phyloP scores from a whole-genome alignment of 2,888 invertebrate species.

The Melanophora roralis region DNA sequence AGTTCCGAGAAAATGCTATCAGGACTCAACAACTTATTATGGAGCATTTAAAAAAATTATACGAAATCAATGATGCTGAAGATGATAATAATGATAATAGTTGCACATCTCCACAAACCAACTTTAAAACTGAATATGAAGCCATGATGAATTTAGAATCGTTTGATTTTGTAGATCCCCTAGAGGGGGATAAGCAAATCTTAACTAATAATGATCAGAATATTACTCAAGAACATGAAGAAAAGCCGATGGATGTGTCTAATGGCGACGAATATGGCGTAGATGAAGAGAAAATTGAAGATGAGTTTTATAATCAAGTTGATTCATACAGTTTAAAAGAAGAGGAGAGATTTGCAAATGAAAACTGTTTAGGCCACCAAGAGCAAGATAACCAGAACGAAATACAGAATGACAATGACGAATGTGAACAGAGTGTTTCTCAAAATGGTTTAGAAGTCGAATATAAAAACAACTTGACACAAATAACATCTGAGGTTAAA shows the following conservation, averaged over 20 bases:
- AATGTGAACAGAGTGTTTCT: neutral
- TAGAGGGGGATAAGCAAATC: constrained; percentile 40
- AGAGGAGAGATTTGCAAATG: constrained; percentile 20
- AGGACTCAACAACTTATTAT: constrained; percentile 70
- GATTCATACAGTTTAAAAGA: neutral
- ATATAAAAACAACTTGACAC: neutral
- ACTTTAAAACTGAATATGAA: constrained; percentile 53
- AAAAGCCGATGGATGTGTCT: neutral
- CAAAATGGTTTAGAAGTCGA: neutral
- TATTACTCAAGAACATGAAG: neutral
- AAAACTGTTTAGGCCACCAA: constrained; percentile 48
- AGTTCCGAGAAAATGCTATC: constrained; percentile 72
- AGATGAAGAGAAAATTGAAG: neutral
- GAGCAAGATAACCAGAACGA: constrained; percentile 58
- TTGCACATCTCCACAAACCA: neutral
- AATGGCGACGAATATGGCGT: neutral
- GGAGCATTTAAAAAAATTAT: constrained; percentile 24
- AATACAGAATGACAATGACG: constrained; percentile 19
- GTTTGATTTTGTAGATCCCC: constrained; percentile 1
- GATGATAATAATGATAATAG: neutral
- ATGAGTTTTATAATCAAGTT: constrained; percentile 10
- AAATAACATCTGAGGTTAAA: neutral
- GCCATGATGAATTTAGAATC: constrained; percentile 24
- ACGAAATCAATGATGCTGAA: neutral
- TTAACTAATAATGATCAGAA: constrained; percentile 16